Conservation (phyloP, 2,113 vertebrate genomes). For the Lates calcarifer region DNA sequence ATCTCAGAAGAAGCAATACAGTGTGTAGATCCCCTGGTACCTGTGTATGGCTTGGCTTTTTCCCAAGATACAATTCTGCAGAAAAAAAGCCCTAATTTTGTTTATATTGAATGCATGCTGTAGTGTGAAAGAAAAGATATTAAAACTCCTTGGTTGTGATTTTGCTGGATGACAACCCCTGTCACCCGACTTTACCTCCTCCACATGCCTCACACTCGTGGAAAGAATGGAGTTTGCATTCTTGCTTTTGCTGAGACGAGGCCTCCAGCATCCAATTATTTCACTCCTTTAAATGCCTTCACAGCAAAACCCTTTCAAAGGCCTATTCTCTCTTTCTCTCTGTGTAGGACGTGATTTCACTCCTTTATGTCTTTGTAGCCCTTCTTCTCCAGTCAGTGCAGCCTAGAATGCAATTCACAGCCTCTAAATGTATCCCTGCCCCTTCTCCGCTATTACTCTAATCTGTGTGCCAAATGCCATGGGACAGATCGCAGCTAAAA, state of each 20-base stretch:
- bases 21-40: slow-evolving; percentile 42
- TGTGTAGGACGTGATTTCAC: slow-evolving; percentile 61
- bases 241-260: slow-evolving; percentile 64
- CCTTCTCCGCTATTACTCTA: slow-evolving; percentile 50
- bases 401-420: slow-evolving; percentile 59
- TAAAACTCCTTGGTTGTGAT: slow-evolving; percentile 25
- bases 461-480: slow-evolving; percentile 58
- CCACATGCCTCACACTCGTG: slow-evolving; percentile 24
- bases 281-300: slow-evolving; percentile 69
- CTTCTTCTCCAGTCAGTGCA: slow-evolving; percentile 38
- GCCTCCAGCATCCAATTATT: slow-evolving; percentile 75
- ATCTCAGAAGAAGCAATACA: slow-evolving; percentile 53
- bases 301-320: slow-evolving; percentile 69
- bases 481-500: slow-evolving; percentile 50
- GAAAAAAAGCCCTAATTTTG: slow-evolving; percentile 25
- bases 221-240: slow-evolving; percentile 60
- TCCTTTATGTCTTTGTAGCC: slow-evolving; percentile 56
- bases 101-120: slow-evolving; percentile 23
- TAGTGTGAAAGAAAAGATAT: slow-evolving; percentile 24
- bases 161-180: slow-evolving; percentile 43
- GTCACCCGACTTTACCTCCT: slow-evolving; percentile 48
- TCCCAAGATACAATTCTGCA: slow-evolving; percentile 29
- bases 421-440: slow-evolving; percentile 51
- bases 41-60: slow-evolving; percentile 42
- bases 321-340: slow-evolving; percentile 45